Base-by-base conservation (phyloP, 2,113 vertebrate genomes). In the Indri indri region DNA sequence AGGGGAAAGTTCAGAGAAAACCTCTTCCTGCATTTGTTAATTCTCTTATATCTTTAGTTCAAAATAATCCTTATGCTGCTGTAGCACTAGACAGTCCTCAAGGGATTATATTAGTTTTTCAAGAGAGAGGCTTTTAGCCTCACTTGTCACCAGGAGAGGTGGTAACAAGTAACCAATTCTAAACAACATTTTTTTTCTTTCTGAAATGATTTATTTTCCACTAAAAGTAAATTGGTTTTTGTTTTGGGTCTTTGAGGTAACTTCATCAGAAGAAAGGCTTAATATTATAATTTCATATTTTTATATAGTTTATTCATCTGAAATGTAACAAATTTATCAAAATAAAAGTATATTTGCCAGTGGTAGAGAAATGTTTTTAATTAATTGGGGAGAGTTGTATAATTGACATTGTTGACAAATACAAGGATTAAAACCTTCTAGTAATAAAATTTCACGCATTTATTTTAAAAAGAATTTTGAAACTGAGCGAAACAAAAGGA, bases 141-240 rank as follows among this genome's bases (percentile, higher is more conserved):
- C 71, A 30, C 40, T 74, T 50, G 73, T 76, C 32, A 76, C 42
- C 45, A 20, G 20, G 74, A 76, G 30, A 76, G 30, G 16, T 50
- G 16, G 5, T 76, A 50, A 76, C 45, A 76, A 25, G 11, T 6
- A 83, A 86, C 17, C 93, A 86, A 94, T 79, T 88, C 30, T 76
- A 88, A 96, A 68, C 37, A 77, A 20, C 12, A 5, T 66, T 20
- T 23, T 61, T 95, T 84, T 74, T 83, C 20, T 90, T 45, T 90
- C 12, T 84, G 12, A 96, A 91, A 63, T 7, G 94, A 23, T 22
- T 65, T 93, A 65, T 68, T 96, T 94, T 32, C 52, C 37, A 47
- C 11, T 89, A 73, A 94, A 86, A 82, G 27, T 95, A 95, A 76
- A 32, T 95, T 91, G 83, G 13, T 70, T 94, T 95, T 95, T 71